These are phyloP conservation scores for Julus scandinavius DNA, from an alignment of 2,888 invertebrate species.

Conservation along the genomic window DNA sequence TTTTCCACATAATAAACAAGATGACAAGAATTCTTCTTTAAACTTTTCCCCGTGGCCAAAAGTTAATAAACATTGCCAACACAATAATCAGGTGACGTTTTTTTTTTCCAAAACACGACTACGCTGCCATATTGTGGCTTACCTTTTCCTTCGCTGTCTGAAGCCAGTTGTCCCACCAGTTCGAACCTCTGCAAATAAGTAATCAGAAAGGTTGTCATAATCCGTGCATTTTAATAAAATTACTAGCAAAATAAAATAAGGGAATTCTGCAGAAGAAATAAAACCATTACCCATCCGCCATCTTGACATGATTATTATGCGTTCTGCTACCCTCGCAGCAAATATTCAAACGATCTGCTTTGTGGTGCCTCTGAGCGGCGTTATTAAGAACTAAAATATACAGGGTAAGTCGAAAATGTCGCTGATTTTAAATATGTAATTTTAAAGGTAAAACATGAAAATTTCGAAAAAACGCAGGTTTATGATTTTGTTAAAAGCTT, in stretches of 20 bases:
- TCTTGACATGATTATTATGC: conserved; percentile 21
- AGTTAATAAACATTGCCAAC: too few relatives aligned
- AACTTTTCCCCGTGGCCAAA: too few relatives aligned
- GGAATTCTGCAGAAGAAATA: background rate
- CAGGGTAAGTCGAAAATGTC: background rate
- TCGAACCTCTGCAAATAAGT: conserved; percentile 10
- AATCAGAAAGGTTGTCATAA: conserved; percentile 34
- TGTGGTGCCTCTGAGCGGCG: background rate
- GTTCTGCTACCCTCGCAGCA: background rate
- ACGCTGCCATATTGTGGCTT: background rate
- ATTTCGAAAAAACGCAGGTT: background rate
- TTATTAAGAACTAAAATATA: background rate
- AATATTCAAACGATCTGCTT: background rate
- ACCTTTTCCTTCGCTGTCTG: conserved; percentile 54
- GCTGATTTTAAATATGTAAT: background rate
- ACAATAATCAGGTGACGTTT: background rate
- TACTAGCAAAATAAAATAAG: background rate
- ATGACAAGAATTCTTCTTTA: too few relatives aligned
- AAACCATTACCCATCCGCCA: conserved; percentile 16
- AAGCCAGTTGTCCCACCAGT: conserved; percentile 53
- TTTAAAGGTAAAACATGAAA: background rate
- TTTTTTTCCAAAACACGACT: background rate
- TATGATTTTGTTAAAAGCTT: background rate
- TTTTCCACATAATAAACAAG: too few relatives aligned
- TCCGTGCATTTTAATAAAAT: background rate